A percentile compares a stretch with the other conserved stretches of the same genome.
Evolutionary conservation across 2,113 vertebrate genomes (phyloP).

Genomic region (Fulmarus glacialis): DNA sequence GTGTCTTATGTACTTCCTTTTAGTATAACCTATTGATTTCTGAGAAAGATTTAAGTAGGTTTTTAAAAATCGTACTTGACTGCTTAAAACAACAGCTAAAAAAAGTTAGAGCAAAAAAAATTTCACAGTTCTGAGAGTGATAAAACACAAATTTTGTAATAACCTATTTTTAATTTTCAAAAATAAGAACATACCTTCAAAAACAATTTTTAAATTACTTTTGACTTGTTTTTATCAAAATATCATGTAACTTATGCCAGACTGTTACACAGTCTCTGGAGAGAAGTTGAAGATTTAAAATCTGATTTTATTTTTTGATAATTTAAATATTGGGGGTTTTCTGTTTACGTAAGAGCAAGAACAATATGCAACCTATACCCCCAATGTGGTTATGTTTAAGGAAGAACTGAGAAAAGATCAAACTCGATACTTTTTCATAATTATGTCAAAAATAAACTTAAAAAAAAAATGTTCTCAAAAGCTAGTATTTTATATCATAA

Average conservation of each 20-base stretch:
- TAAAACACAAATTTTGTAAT: background rate
- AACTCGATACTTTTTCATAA: background rate
- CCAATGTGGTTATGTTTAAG: background rate
- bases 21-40: background rate
- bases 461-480: background rate
- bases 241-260: background rate
- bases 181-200: background rate
- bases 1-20: background rate
- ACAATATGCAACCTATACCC: background rate
- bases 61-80: background rate
- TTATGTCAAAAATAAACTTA: background rate
- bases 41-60: background rate
- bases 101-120: background rate
- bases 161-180: background rate
- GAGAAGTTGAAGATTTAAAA: background rate
- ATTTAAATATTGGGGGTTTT: background rate
- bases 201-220: background rate
- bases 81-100: background rate
- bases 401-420: background rate
- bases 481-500: background rate
- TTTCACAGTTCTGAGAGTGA: background rate
- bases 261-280: background rate
- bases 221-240: background rate
- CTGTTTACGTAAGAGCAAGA: background rate
- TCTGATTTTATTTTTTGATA: background rate